Evolutionary conservation across 2,113 vertebrate genomes (phyloP).

Genomic region (Tor tambroides): DNA sequence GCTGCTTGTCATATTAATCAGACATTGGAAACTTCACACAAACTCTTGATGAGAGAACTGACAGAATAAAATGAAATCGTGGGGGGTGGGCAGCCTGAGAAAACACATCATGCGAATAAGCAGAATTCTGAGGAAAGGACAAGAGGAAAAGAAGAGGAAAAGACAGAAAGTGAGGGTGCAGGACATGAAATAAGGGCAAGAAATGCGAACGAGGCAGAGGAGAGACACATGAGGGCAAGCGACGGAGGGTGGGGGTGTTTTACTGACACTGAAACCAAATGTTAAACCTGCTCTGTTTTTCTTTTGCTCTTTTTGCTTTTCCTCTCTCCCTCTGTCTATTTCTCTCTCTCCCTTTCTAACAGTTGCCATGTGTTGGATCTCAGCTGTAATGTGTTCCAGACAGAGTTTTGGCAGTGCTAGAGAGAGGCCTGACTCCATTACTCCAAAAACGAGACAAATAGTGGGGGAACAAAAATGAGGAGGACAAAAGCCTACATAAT

Average conservation of each 20-base stretch:
- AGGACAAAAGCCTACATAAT: constrained; percentile 33
- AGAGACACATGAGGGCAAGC: constrained; percentile 1
- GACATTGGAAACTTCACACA: constrained; percentile 12
- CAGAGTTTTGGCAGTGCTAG: constrained; percentile 66
- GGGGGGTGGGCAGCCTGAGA: neutral
- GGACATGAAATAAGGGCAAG: neutral
- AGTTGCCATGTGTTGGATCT: constrained; percentile 84
- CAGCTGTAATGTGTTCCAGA: constrained; percentile 82
- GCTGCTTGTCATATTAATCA: constrained; percentile 13
- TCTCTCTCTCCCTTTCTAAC: constrained; percentile 72
- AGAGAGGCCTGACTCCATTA: constrained; percentile 53
- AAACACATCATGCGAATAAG: neutral
- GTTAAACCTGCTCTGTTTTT: constrained; percentile 72
- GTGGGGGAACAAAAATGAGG: constrained; percentile 15
- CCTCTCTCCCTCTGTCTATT: constrained; percentile 42
- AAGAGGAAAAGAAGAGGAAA: neutral
- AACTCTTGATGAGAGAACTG: constrained; percentile 23
- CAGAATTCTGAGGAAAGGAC: neutral
- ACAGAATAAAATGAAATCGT: neutral
- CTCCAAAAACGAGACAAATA: constrained; percentile 30
- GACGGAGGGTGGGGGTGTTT: constrained; percentile 54
- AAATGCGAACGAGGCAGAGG: neutral
- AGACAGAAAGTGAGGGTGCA: constrained; percentile 1
- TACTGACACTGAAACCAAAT: constrained; percentile 63
- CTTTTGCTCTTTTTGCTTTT: constrained; percentile 59